Base-by-base conservation (phyloP, 2,888 invertebrate species). In the Drosophila picticornis region DNA sequence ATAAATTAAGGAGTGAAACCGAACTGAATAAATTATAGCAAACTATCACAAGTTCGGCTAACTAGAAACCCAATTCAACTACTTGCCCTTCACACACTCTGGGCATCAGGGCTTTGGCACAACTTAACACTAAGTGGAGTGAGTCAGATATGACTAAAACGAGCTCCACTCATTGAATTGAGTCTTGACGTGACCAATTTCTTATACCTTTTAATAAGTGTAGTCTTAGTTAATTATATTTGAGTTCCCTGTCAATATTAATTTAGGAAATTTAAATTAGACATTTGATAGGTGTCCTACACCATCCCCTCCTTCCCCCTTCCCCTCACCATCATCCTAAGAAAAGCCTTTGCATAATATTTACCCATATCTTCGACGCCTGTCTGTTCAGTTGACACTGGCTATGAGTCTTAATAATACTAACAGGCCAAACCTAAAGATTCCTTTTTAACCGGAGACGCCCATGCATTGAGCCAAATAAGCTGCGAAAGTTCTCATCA, bases 251-350 rank as follows among this genome's bases (percentile, higher is more conserved):
- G 13, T 16, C 46, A 46, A 72, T 70, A 61, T 66, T 71, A 51
- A 56, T 71, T 63, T 5, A 59, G 53, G 51, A 88, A 25, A 85
- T 72, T 86, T 77, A 63, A 80, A 83, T 83, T 68, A 67, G 56
- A 58, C 22, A 56, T 79, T 67, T 65, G 25, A 38, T 48, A 57
- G 62, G 84, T 50, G 10, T 60, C 36, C 16, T 13, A 7, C 4
- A 38, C 19, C 9, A 9, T 4, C 4, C 32, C 11, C 11, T 4
- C 11, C 1, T 40, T 11, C n/a, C 1, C 19, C 2, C 13, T 5
- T 2, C 13, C 0, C 34, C 34, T n/a, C n/a, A n/a, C n/a, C n/a
- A n/a, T 34, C 6, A 36, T 7, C 29, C 6, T 4, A 22, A 61
- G 5, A 64, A 61, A 67, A 76, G 80, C 63, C 74, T 72, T 74